Conservation (phyloP, 2,797 vertebrate genomes). For the Galago senegalensis region DNA sequence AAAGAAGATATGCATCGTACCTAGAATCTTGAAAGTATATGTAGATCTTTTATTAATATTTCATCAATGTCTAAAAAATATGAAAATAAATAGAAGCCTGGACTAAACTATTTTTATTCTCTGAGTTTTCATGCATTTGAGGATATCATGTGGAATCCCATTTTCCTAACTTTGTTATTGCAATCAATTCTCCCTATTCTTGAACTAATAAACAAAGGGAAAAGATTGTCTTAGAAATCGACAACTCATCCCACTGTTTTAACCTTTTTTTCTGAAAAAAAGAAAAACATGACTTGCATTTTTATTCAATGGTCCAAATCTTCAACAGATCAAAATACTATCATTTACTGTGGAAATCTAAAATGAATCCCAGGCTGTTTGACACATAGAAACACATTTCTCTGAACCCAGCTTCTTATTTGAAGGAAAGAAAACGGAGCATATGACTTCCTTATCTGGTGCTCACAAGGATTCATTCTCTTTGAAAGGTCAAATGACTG, state of each 20-base stretch:
- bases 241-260: not conserved
- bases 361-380: not conserved
- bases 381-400: conserved; percentile 15
- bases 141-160: not conserved
- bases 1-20: not conserved
- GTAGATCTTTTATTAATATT: not conserved
- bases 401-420: not conserved
- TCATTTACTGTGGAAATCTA: not conserved
- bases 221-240: not conserved
- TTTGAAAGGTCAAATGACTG: conserved; percentile 72
- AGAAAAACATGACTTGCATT: not conserved
- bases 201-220: not conserved
- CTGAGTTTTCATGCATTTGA: not conserved
- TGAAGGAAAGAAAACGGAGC: conserved; percentile 47
- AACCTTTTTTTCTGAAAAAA: not conserved
- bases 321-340: conserved; percentile 16
- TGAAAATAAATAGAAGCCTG: not conserved
- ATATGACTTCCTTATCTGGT: conserved; percentile 35
- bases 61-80: not conserved
- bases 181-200: not conserved
- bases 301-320: not conserved
- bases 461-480: conserved; percentile 54
- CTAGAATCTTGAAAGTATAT: not conserved
- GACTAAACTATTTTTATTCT: not conserved
- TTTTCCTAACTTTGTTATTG: not conserved